A percentile compares a stretch with the other conserved stretches of the same genome.
Conservation (phyloP, 2,888 invertebrate species). For the Hirtodrosophila alboralis region DNA sequence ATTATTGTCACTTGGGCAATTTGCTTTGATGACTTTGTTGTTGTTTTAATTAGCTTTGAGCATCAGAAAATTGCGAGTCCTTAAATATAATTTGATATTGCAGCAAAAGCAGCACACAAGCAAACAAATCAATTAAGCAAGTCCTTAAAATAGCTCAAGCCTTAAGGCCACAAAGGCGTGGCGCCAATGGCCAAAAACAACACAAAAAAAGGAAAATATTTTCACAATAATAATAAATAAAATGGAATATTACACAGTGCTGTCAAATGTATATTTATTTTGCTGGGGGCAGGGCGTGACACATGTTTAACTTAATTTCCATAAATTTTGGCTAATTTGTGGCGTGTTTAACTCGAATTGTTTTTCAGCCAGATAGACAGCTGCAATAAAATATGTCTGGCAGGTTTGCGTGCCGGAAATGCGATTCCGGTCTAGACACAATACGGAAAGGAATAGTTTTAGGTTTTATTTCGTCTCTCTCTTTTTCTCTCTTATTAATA, state of each 20-base stretch:
- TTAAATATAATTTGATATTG: constrained; percentile 46
- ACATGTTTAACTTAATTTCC: constrained; percentile 41
- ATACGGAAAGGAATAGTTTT: constrained; percentile 41
- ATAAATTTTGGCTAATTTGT: constrained; percentile 42
- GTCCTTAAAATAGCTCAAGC: constrained; percentile 26
- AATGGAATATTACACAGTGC: background rate
- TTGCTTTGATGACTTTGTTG: constrained; percentile 60
- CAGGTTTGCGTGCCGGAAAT: constrained; percentile 67
- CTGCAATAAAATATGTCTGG: constrained; percentile 45
- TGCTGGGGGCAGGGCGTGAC: constrained; percentile 33
- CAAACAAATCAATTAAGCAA: constrained; percentile 2
- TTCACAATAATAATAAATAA: constrained; percentile 18
- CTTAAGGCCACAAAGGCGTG: constrained; percentile 14
- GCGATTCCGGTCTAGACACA: constrained; percentile 70
- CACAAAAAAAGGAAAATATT: constrained; percentile 5
- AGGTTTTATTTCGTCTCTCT: constrained; percentile 2
- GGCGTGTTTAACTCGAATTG: constrained; percentile 21
- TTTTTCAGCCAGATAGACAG: constrained; percentile 23
- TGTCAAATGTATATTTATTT: constrained; percentile 25
- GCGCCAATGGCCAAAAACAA: background rate
- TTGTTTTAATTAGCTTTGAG: constrained; percentile 52
- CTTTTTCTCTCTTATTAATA: background rate
- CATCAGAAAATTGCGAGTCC: constrained; percentile 27
- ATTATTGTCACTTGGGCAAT: constrained; percentile 46
- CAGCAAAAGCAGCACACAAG: constrained; percentile 9